Evolutionary conservation across 1,140 invertebrate species (phyloP).

Genomic region (Tetranychus urticae): DNA sequence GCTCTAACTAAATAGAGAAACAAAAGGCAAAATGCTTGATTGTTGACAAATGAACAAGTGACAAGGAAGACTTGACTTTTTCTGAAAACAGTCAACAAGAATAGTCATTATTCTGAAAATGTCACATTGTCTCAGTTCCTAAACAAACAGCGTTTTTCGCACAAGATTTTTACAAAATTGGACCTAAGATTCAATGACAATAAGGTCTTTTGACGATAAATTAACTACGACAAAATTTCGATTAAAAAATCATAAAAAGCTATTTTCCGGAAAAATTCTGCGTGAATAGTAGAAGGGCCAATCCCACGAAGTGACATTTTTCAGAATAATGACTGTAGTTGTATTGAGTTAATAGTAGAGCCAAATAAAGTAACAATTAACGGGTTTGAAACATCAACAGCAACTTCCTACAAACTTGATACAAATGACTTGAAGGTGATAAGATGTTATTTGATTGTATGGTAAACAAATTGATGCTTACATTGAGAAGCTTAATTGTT

Average conservation of each 20-base stretch:
- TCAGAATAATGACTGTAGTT: not conserved
- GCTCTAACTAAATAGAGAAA: no score
- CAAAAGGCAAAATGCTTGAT: no score
- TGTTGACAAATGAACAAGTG: no score
- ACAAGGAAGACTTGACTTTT: no score
- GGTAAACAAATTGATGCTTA: not conserved
- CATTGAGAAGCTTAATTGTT: constrained; percentile 10
- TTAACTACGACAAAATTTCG: not conserved
- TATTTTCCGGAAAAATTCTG: not conserved
- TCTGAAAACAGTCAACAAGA: no score
- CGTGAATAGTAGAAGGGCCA: not conserved
- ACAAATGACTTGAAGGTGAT: not conserved
- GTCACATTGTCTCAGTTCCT: no score
- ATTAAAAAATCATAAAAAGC: not conserved
- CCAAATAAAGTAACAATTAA: not conserved
- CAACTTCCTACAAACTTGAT: not conserved
- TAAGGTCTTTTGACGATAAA: not conserved
- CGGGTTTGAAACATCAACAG: not conserved
- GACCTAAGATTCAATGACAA: not conserved
- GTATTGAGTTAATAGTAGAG: not conserved
- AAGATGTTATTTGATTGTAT: not conserved
- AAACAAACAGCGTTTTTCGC: no score
- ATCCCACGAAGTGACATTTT: not conserved
- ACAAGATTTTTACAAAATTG: no score
- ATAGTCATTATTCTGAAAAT: no score